phyloP scores from a whole-genome alignment of 2,113 vertebrate genomes.

The Porphyrio hochstetteri region DNA sequence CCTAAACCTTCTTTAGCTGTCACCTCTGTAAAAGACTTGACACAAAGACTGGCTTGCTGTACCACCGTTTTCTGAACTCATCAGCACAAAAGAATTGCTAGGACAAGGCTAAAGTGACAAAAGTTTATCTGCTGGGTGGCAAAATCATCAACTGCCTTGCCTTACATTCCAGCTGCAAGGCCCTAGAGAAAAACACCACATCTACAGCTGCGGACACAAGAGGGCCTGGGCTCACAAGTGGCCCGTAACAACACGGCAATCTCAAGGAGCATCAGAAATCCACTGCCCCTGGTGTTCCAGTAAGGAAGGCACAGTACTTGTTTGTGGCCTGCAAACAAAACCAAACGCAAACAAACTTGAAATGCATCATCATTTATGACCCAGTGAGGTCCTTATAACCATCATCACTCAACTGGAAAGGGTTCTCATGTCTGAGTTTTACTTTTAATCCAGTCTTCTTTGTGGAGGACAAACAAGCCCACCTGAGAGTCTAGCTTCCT shows the following conservation, averaged over 20 bases:
- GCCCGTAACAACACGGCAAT: fast-evolving
- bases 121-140: neutral
- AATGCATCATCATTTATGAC: neutral
- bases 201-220: neutral
- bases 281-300: neutral
- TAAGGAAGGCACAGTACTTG: neutral
- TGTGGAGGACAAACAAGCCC: neutral
- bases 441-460: neutral
- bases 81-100: neutral
- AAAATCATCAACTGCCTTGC: neutral
- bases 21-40: neutral
- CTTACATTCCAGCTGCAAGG: neutral
- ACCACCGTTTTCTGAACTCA: neutral
- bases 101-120: neutral
- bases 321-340: neutral
- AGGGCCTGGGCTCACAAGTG: neutral
- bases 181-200: neutral
- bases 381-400: neutral
- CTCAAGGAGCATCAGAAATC: neutral
- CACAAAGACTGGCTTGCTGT: neutral
- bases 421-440: neutral
- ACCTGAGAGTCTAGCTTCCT: neutral
- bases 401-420: neutral
- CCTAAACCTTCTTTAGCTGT: neutral
- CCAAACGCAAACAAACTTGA: neutral